These are phyloP conservation scores for Dendrolimus punctatus DNA, from an alignment of 1,140 invertebrate species.

Conservation along the genomic window DNA sequence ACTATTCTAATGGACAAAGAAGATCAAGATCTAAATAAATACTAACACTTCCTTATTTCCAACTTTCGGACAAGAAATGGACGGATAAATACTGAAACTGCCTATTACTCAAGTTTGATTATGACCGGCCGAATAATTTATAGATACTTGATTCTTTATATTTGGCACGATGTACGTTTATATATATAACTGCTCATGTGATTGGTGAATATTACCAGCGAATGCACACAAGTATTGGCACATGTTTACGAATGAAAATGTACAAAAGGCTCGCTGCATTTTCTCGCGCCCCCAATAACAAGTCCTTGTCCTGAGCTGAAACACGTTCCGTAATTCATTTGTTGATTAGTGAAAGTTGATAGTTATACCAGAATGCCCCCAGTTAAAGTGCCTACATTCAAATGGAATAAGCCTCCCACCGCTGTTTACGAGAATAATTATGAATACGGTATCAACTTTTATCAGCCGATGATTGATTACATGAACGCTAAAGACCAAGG, in stretches of 20 bases:
- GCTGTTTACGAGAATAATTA: constrained; percentile 85
- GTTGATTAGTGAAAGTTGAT: constrained; percentile 5
- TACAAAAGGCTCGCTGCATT: constrained; percentile 46
- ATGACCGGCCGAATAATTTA: too few relatives aligned
- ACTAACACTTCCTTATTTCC: too few relatives aligned
- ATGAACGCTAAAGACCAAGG: constrained; percentile 75
- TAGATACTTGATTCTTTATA: constrained; percentile 13
- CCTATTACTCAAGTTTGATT: too few relatives aligned
- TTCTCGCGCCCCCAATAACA: constrained; percentile 27
- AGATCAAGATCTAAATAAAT: too few relatives aligned
- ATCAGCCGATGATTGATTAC: constrained; percentile 89
- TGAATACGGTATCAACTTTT: constrained; percentile 84
- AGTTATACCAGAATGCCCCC: constrained; percentile 36
- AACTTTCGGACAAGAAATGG: too few relatives aligned
- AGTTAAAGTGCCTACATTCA: constrained; percentile 49
- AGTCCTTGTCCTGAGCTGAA: constrained; percentile 25
- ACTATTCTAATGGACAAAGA: not conserved
- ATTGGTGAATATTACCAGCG: constrained; percentile 51
- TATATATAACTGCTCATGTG: constrained; percentile 42
- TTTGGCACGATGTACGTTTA: constrained; percentile 56
- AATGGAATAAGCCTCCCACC: constrained; percentile 75
- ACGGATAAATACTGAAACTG: too few relatives aligned
- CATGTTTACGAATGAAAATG: constrained; percentile 39
- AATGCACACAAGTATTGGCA: constrained; percentile 47
- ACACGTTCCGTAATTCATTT: constrained; percentile 15